Conservation (phyloP, 2,797 vertebrate genomes). For the Chrosomus eos region DNA sequence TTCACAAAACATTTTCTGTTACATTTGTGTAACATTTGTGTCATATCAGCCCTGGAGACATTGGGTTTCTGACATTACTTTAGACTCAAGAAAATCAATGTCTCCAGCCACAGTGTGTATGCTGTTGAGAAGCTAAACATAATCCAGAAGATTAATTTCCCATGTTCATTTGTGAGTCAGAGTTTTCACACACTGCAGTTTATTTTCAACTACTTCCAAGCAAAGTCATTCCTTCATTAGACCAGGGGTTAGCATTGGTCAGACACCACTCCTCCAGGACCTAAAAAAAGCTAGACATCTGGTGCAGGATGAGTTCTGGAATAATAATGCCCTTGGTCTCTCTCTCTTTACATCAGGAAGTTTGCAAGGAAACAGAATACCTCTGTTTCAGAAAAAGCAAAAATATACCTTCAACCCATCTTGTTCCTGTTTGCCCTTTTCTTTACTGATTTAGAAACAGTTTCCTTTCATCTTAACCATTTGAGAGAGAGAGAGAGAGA, state of each 20-base stretch:
- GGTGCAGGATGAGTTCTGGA: slow-evolving; percentile 81
- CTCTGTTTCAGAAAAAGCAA: slow-evolving; percentile 80
- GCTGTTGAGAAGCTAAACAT: not conserved
- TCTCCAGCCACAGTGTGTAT: not conserved
- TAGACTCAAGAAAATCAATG: not conserved
- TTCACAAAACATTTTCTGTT: no score
- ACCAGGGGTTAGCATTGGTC: slow-evolving; percentile 82
- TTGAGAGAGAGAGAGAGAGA: slow-evolving; percentile 51
- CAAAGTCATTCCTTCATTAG: slow-evolving; percentile 87
- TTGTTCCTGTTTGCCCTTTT: slow-evolving; percentile 10
- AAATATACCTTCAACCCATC: slow-evolving; percentile 1
- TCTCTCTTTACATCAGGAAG: slow-evolving; percentile 71
- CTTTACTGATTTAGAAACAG: slow-evolving; percentile 17
- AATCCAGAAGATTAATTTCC: slow-evolving; percentile 24
- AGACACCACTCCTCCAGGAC: slow-evolving; percentile 79
- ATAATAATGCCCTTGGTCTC: slow-evolving; percentile 81
- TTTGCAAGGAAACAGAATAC: slow-evolving; percentile 63
- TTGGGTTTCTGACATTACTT: not conserved
- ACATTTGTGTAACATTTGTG: not conserved
- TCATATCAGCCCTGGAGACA: not conserved
- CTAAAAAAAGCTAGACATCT: slow-evolving; percentile 84
- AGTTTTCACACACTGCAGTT: slow-evolving; percentile 33
- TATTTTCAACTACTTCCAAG: slow-evolving; percentile 35
- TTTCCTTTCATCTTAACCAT: slow-evolving; percentile 32
- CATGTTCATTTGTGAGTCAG: not conserved